These are phyloP conservation scores for Aphaenogaster floridana DNA, from an alignment of 1,140 invertebrate genomes.

Conservation along the genomic window DNA sequence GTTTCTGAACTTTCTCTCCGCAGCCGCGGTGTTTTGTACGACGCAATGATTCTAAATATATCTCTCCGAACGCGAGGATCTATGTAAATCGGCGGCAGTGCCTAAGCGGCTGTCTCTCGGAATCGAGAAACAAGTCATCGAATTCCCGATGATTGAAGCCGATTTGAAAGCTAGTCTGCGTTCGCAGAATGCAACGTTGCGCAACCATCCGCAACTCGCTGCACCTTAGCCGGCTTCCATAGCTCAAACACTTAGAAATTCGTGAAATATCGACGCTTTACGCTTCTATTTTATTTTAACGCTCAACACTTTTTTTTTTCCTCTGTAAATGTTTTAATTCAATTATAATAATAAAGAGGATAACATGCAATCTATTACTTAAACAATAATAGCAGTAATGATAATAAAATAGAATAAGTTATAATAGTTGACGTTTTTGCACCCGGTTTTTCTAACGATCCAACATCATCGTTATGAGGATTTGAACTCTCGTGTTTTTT, in stretches of 20 bases:
- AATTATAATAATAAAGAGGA: neutral
- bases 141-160: neutral
- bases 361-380: neutral
- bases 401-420: neutral
- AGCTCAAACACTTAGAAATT: neutral
- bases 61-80: neutral
- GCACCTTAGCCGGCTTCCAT: neutral
- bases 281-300: neutral
- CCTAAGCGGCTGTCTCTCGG: neutral
- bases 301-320: no score
- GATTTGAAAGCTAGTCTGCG: neutral
- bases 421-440: neutral
- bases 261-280: neutral
- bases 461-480: neutral
- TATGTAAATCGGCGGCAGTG: neutral
- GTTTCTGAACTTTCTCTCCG: conserved; percentile 51
- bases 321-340: neutral
- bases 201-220: conserved; percentile 39
- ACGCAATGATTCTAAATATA: conserved; percentile 50
- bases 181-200: conserved; percentile 37
- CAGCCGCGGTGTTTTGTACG: conserved; percentile 37
- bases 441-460: neutral
- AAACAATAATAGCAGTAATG: neutral
- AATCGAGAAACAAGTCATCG: conserved; percentile 28
- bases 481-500: neutral